phyloP scores from a whole-genome alignment of 2,888 invertebrate genomes.

The Notocelia uddmanniana region DNA sequence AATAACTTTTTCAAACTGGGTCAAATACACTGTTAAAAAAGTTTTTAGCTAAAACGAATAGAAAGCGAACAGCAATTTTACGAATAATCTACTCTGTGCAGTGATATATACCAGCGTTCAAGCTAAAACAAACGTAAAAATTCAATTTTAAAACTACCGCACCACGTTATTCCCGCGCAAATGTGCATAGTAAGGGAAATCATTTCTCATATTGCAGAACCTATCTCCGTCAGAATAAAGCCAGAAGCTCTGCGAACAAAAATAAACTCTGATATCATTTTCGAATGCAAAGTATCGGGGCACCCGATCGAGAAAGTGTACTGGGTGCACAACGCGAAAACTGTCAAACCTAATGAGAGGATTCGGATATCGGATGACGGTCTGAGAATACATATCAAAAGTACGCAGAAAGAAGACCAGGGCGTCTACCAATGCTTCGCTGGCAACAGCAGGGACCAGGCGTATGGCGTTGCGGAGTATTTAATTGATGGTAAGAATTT shows the following conservation, averaged over 20 bases:
- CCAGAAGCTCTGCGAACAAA: constrained; percentile 92
- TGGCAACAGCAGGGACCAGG: constrained; percentile 93
- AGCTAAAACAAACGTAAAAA: constrained; percentile 27
- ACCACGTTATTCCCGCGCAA: constrained; percentile 21
- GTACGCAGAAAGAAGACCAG: constrained; percentile 92
- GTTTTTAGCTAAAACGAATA: constrained; percentile 11
- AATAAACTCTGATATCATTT: constrained; percentile 92
- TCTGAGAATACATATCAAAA: constrained; percentile 86
- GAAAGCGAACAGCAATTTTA: neutral
- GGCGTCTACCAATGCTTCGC: constrained; percentile 97
- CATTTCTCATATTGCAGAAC: constrained; percentile 84
- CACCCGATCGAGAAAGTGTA: constrained; percentile 92
- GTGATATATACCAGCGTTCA: constrained; percentile 10
- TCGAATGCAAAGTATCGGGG: constrained; percentile 95
- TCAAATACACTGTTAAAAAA: neutral
- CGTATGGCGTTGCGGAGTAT: constrained; percentile 93
- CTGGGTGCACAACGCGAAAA: constrained; percentile 93
- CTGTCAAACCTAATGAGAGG: constrained; percentile 86
- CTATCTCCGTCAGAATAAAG: constrained; percentile 92
- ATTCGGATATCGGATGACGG: constrained; percentile 82
- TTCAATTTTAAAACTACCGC: constrained; percentile 26
- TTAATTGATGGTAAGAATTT: constrained; percentile 89
- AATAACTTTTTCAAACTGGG: constrained; percentile 2
- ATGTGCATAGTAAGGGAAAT: constrained; percentile 40
- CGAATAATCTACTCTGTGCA: neutral